phyloP scores from a whole-genome alignment of 2,888 invertebrate species.

The Clivina fossor region DNA sequence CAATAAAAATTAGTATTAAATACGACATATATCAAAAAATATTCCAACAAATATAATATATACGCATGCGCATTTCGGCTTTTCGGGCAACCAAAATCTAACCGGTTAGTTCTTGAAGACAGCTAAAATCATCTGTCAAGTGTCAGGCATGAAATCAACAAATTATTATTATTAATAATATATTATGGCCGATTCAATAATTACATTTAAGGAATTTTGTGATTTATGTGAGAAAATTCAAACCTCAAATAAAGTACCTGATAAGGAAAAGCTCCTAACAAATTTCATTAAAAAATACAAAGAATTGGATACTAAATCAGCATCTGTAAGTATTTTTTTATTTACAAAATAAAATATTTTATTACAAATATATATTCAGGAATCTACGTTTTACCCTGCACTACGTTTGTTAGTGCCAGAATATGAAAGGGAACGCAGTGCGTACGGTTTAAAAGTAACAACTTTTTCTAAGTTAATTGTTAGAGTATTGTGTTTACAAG shows the following conservation, averaged over 20 bases:
- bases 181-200: constrained; percentile 19
- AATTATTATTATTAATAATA: background rate
- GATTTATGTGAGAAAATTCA: constrained; percentile 62
- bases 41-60: too few relatives aligned
- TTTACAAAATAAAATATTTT: background rate
- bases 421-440: constrained; percentile 74
- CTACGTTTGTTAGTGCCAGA: constrained; percentile 78
- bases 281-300: constrained; percentile 58
- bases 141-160: background rate
- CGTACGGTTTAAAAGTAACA: constrained; percentile 82
- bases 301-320: constrained; percentile 44
- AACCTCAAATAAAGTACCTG: constrained; percentile 52
- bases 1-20: too few relatives aligned
- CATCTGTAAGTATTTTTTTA: constrained; percentile 44
- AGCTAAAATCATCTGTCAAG: too few relatives aligned
- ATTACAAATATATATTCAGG: constrained; percentile 42
- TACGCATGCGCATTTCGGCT: too few relatives aligned
- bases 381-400: constrained; percentile 68
- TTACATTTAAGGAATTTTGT: constrained; percentile 60
- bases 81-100: too few relatives aligned
- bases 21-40: too few relatives aligned
- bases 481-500: constrained; percentile 73
- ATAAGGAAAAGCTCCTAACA: constrained; percentile 55
- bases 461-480: constrained; percentile 73
- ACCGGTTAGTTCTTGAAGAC: too few relatives aligned